A percentile compares a stretch with the other conserved stretches of the same genome.
phyloP scores from a whole-genome alignment of 2,888 invertebrate species.

The Eilema griseolum region DNA sequence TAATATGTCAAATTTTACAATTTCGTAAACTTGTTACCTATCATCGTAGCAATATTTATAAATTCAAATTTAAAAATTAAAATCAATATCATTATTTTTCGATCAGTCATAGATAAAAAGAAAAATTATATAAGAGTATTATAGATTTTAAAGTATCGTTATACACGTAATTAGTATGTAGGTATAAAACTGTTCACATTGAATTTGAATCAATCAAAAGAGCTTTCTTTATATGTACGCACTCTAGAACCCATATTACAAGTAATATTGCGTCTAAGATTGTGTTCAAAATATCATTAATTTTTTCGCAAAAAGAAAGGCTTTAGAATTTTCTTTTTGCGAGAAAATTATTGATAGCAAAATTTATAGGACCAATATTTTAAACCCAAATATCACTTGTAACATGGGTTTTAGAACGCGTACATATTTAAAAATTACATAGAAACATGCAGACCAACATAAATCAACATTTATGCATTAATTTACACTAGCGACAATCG shows the following conservation, averaged over 20 bases:
- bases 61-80: too few relatives aligned
- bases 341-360: not conserved
- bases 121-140: not conserved
- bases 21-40: not conserved
- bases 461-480: too few relatives aligned
- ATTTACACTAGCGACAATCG: too few relatives aligned
- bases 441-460: too few relatives aligned
- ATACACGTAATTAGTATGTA: not conserved
- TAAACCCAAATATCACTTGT: not conserved
- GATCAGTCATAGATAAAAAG: slow-evolving; percentile 8
- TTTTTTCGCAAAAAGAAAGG: too few relatives aligned
- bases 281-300: too few relatives aligned
- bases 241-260: too few relatives aligned
- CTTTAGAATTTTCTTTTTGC: not conserved
- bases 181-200: not conserved
- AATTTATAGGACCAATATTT: not conserved
- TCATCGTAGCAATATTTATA: too few relatives aligned
- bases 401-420: not conserved
- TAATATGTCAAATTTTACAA: not conserved
- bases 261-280: too few relatives aligned
- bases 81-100: not conserved
- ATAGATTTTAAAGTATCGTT: not conserved
- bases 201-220: slow-evolving; percentile 5
- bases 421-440: too few relatives aligned
- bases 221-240: too few relatives aligned